Evolutionary conservation across 2,888 invertebrate species (phyloP).

Genomic region (Hoplodrina ambigua): DNA sequence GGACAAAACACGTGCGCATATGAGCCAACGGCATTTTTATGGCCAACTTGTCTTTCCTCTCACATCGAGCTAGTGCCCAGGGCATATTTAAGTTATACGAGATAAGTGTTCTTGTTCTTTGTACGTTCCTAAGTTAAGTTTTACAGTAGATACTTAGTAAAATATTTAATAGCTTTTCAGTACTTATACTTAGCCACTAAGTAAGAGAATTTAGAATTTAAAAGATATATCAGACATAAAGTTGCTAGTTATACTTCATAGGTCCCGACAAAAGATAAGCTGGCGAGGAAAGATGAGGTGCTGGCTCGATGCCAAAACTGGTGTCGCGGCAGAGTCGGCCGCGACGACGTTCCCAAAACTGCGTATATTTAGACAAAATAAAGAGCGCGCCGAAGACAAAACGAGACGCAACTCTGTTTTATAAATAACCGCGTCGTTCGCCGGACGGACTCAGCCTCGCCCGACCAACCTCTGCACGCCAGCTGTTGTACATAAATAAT

Average conservation of each 20-base stretch:
- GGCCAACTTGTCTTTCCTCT: conserved; percentile 36
- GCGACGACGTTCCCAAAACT: conserved; percentile 90
- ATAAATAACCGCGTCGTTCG: conserved; percentile 90
- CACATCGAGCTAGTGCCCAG: conserved; percentile 19
- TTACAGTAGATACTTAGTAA: background rate
- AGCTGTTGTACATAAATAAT: conserved; percentile 90
- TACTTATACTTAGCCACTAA: background rate
- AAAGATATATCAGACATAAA: conserved; percentile 23
- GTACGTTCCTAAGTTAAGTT: background rate
- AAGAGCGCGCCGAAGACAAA: conserved; percentile 90
- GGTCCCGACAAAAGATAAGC: conserved; percentile 81
- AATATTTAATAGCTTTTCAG: conserved; percentile 12
- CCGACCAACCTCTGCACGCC: conserved; percentile 87
- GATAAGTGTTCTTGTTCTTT: background rate
- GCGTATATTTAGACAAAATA: conserved; percentile 91
- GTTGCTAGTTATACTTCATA: conserved; percentile 59
- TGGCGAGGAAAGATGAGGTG: conserved; percentile 81
- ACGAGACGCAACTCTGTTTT: conserved; percentile 90
- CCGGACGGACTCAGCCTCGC: conserved; percentile 86
- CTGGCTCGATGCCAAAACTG: conserved; percentile 84
- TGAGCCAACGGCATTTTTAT: conserved; percentile 65
- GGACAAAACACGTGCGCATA: conserved; percentile 76
- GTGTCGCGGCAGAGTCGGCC: conserved; percentile 86
- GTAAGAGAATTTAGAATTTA: conserved; percentile 8
- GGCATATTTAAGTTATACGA: conserved; percentile 13